Percentiles rank a stretch among this genome's conserved stretches.
These are phyloP conservation scores for Corythaeola cristata DNA, from an alignment of 2,113 vertebrate genomes.

Conservation along the genomic window DNA sequence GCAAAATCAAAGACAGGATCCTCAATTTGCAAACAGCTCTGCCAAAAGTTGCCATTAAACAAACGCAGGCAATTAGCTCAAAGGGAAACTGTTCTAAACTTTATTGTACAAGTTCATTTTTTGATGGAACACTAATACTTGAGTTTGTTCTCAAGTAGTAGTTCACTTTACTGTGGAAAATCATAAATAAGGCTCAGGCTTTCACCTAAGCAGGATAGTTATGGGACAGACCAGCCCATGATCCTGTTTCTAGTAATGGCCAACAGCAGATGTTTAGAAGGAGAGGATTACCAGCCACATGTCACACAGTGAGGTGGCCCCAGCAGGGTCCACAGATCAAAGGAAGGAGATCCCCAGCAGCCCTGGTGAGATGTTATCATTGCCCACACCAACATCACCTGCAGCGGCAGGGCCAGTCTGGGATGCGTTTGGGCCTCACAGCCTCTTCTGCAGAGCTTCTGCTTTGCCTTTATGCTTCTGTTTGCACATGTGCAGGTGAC, in stretches of 20 bases:
- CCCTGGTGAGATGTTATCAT: background rate
- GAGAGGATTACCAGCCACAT: background rate
- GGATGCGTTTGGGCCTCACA: background rate
- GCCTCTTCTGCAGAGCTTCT: background rate
- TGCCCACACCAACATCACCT: background rate
- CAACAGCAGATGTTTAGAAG: background rate
- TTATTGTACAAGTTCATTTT: background rate
- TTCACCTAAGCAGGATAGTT: background rate
- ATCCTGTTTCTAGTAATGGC: background rate
- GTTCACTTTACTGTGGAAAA: background rate
- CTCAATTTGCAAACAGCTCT: background rate
- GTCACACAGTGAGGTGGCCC: accelerated
- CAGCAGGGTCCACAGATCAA: background rate
- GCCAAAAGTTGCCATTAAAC: background rate
- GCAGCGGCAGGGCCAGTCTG: background rate
- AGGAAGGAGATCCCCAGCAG: background rate
- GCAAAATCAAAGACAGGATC: background rate
- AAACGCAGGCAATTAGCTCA: background rate
- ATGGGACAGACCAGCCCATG: background rate
- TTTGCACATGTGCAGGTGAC: background rate
- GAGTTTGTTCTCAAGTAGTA: background rate
- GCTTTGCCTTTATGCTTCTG: background rate
- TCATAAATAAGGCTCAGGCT: background rate
- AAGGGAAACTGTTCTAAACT: background rate
- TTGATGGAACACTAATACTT: background rate